Base-by-base conservation (phyloP, 1,140 invertebrate species). In the Drosophila seguyi region DNA sequence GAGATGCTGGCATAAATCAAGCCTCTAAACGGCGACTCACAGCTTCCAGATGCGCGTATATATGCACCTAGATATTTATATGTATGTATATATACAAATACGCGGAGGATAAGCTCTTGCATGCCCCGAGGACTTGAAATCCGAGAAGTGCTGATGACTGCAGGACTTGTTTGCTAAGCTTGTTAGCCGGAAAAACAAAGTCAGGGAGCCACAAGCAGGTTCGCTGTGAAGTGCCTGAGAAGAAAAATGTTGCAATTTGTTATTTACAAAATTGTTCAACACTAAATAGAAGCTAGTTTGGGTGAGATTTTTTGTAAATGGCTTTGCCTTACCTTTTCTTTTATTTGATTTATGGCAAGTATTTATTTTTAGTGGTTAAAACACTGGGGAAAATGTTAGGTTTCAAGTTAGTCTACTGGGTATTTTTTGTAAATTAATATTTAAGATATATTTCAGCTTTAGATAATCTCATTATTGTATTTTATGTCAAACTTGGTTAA, bases 1-100 rank as follows among this genome's bases (percentile, higher is more conserved):
- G 42, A 69, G 83, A 57, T 63, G 71, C 56, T 73, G 79, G 83
- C 83, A 86, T 79, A 86, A 86, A 87, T 86, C 79, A 83, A 68
- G 75, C 20, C 45, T 75, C 74, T 53, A 76, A 76, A 52, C 57
- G 60, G 61, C 60, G 22, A 75, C 47, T 42, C 41, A 20, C 18
- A 44, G 41, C 52, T 41, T 27, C 59, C 55, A 52, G 71, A 41
- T 41, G 67, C 31, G 36, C 13, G 25, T 34, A 18, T 60, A 61
- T 13, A 52, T 44, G 34, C 38, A 53, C 29, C 44, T 18, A 34
- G 16, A 22, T 8, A 60, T n/a, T n/a, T 53, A 8, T 8, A 11
- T 31, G 6, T 13, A n/a, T 44, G 25, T 29, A 41, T 31, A 45
- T 66, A 36, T 44, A 57, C 36, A 31, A 34, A 42, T 31, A n/a